phyloP scores from a whole-genome alignment of 2,797 vertebrate genomes.

The Sebastes nivosus region DNA sequence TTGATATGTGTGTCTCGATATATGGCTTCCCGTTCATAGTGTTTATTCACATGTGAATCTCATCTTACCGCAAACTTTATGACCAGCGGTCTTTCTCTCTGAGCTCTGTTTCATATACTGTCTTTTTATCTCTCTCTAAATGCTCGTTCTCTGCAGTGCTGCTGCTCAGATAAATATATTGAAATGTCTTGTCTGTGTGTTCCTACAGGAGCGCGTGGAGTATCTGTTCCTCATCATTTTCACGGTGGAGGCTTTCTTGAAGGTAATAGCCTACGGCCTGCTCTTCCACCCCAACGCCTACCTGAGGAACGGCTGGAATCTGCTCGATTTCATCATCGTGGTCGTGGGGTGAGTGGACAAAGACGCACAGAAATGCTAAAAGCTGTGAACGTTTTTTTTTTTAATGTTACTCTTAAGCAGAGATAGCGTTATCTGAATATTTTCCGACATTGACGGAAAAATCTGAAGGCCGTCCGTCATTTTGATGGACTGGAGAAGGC shows the following conservation, averaged over 20 bases:
- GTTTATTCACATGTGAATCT: not conserved
- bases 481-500: too few relatives aligned
- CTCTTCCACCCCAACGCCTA: constrained; percentile 99
- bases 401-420: not conserved
- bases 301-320: constrained; percentile 99
- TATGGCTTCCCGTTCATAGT: not conserved
- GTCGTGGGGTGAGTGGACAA: constrained; percentile 94
- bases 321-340: constrained; percentile 99
- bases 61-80: not conserved
- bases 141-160: not conserved
- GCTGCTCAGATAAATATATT: constrained; percentile 12
- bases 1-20: not conserved
- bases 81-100: not conserved
- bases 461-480: too few relatives aligned
- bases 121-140: not conserved
- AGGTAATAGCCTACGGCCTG: constrained; percentile 98
- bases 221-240: constrained; percentile 99
- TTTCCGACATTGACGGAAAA: too few relatives aligned
- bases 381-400: not conserved
- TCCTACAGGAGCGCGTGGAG: constrained; percentile 95
- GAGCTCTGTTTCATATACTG: not conserved
- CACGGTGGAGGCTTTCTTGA: constrained; percentile 99
- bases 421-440: too few relatives aligned
- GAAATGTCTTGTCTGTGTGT: constrained; percentile 53
- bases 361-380: not conserved